Conservation (phyloP, 1,140 invertebrate species). For the Idris sp. region DNA sequence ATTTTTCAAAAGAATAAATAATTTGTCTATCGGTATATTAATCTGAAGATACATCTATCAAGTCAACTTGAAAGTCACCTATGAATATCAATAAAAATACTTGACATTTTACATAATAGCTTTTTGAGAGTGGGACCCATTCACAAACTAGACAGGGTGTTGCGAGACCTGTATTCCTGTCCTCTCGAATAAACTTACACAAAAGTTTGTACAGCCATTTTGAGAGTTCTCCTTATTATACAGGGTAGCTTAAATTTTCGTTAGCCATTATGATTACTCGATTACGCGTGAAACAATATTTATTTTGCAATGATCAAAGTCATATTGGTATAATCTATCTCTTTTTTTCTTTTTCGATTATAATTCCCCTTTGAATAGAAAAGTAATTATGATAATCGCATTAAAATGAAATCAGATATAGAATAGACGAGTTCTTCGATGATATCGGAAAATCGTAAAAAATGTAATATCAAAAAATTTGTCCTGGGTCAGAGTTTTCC, state of each 20-base stretch:
- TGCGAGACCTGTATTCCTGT: background rate
- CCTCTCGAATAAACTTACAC: background rate
- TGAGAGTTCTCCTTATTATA: constrained; percentile 1
- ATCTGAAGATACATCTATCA: too few relatives aligned
- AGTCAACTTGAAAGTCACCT: too few relatives aligned
- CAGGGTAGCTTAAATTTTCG: background rate
- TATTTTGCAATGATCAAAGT: background rate
- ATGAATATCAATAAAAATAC: constrained; percentile 9
- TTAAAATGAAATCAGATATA: constrained; percentile 29
- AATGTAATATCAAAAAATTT: constrained; percentile 35
- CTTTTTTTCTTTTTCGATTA: too few relatives aligned
- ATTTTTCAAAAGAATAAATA: too few relatives aligned
- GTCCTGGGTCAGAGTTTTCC: constrained; percentile 32
- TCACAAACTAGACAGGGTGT: constrained; percentile 2
- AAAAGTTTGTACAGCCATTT: constrained; percentile 7
- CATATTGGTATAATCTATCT: too few relatives aligned
- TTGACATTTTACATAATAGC: constrained; percentile 2
- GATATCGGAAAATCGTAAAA: constrained; percentile 40
- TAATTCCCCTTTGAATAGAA: too few relatives aligned
- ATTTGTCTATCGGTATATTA: too few relatives aligned
- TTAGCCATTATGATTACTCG: constrained; percentile 5
- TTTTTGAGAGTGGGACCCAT: background rate
- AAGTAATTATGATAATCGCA: constrained; percentile 33
- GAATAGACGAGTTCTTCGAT: constrained; percentile 12
- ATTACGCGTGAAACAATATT: constrained; percentile 9